Conservation (phyloP, 2,888 invertebrate species). For the Tetropium fuscum region DNA sequence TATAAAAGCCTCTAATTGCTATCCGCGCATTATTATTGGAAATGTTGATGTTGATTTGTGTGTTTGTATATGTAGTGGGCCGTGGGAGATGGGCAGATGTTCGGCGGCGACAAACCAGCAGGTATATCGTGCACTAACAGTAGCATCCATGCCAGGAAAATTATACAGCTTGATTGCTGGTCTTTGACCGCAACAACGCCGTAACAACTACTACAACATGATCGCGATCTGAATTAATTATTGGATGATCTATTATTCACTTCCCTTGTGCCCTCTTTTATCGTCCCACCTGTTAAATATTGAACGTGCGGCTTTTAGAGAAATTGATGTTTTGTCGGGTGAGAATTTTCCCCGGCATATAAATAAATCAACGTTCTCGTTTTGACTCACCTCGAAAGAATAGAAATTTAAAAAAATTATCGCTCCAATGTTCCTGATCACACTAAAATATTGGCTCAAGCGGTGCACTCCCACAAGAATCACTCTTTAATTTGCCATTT, state of each 20-base stretch:
- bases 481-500: too few relatives aligned
- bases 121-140: constrained; percentile 38
- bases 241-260: constrained; percentile 36
- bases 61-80: constrained; percentile 46
- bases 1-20: too few relatives aligned
- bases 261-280: constrained; percentile 30
- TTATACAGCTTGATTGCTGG: constrained; percentile 53
- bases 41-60: constrained; percentile 44
- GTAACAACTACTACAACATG: constrained; percentile 53
- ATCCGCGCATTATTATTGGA: constrained; percentile 19
- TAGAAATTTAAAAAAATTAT: too few relatives aligned
- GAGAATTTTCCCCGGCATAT: constrained; percentile 8
- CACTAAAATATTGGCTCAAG: too few relatives aligned
- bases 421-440: too few relatives aligned
- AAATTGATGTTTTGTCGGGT: constrained; percentile 35
- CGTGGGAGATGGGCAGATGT: constrained; percentile 42
- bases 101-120: constrained; percentile 34
- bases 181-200: constrained; percentile 57
- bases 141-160: constrained; percentile 46
- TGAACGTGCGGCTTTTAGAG: constrained; percentile 28
- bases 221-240: constrained; percentile 48
- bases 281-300: constrained; percentile 25
- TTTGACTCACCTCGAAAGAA: too few relatives aligned
- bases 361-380: neutral
- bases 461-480: too few relatives aligned